phyloP scores from a whole-genome alignment of 2,797 vertebrate genomes.

The Acanthiza pusilla region DNA sequence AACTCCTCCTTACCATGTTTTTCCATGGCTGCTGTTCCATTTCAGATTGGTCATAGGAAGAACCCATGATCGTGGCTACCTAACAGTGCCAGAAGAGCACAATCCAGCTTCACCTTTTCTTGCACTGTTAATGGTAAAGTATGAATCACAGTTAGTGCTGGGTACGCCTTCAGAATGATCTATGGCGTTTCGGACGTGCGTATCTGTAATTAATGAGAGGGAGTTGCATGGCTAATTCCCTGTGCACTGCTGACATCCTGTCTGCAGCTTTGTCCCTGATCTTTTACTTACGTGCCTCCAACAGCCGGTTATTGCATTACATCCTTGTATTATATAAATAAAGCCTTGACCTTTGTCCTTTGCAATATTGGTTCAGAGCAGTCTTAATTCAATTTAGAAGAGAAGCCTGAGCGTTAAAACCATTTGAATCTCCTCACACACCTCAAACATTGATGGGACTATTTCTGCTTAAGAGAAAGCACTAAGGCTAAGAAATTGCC shows the following conservation, averaged over 20 bases:
- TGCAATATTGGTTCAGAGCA: neutral
- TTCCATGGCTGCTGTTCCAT: neutral
- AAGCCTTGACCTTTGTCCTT: slow-evolving; percentile 39
- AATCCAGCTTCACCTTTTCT: neutral
- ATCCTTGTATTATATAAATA: slow-evolving; percentile 60
- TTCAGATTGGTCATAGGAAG: neutral
- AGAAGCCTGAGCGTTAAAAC: neutral
- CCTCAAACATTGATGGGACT: neutral
- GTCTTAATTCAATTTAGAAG: slow-evolving; percentile 20
- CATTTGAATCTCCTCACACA: neutral
- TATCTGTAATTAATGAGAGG: slow-evolving; percentile 23
- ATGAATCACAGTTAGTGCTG: neutral
- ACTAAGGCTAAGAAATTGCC: neutral
- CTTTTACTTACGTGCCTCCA: slow-evolving; percentile 14
- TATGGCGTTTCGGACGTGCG: neutral
- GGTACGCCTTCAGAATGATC: neutral
- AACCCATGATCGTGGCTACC: neutral
- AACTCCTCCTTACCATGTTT: neutral
- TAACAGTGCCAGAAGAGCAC: neutral
- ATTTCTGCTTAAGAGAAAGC: neutral
- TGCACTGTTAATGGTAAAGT: neutral
- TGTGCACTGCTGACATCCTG: slow-evolving; percentile 44
- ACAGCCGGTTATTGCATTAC: slow-evolving; percentile 58
- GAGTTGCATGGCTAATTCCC: slow-evolving; percentile 46
- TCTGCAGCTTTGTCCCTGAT: slow-evolving; percentile 45